Evolutionary conservation across 1,140 invertebrate species (phyloP).

Genomic region (Drosophila watanabei): DNA sequence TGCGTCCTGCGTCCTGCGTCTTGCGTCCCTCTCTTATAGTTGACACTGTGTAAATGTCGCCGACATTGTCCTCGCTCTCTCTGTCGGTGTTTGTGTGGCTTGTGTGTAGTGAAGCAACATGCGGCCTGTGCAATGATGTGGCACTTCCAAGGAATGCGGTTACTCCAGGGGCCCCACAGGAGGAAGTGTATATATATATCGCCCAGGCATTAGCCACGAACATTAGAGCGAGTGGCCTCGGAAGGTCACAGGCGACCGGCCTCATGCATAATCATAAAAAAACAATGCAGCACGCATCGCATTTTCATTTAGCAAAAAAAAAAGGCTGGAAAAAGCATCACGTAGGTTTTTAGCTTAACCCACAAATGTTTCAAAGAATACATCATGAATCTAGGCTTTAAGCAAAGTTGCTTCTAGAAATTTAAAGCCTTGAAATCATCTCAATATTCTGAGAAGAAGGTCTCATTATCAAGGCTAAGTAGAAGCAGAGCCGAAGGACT

Average conservation of each 20-base stretch:
- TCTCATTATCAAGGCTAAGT: not conserved
- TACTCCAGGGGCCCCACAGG: not conserved
- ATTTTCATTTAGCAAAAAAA: slow-evolving; percentile 17
- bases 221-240: slow-evolving; percentile 33
- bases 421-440: not conserved
- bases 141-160: slow-evolving; percentile 12
- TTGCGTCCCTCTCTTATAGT: slow-evolving; percentile 42
- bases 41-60: slow-evolving; percentile 74
- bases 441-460: not conserved
- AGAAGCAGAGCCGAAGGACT: not conserved
- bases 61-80: slow-evolving; percentile 59
- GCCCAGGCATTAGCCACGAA: slow-evolving; percentile 38
- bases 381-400: not conserved
- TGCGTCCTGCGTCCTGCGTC: not conserved
- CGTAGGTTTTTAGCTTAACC: slow-evolving; percentile 23
- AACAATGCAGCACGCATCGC: slow-evolving; percentile 3
- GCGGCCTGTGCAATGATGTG: slow-evolving; percentile 31
- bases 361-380: not conserved
- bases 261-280: slow-evolving; percentile 64
- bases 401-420: not conserved
- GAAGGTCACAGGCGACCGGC: slow-evolving; percentile 16
- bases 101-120: slow-evolving; percentile 65
- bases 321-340: slow-evolving; percentile 24
- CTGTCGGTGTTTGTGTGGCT: slow-evolving; percentile 33
- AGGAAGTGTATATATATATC: not conserved